Evolutionary conservation across 2,113 vertebrate species (phyloP).

Genomic region (Dipodomys ordii): DNA sequence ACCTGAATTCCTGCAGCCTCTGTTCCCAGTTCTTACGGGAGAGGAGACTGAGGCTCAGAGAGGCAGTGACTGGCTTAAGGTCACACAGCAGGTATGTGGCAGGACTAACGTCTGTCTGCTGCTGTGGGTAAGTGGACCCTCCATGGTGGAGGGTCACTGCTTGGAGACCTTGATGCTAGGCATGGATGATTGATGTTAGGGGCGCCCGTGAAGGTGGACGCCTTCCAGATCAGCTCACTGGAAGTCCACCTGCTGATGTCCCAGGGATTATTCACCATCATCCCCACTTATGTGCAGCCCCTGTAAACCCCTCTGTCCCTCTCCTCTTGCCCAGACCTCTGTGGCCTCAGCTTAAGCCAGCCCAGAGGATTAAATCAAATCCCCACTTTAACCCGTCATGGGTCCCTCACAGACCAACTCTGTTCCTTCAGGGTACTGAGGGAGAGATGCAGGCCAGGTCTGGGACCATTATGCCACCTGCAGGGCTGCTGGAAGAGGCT

Average conservation of each 20-base stretch:
- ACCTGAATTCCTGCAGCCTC: neutral
- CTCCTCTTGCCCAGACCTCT: conserved; percentile 30
- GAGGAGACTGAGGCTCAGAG: conserved; percentile 11
- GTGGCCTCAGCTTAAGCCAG: conserved; percentile 64
- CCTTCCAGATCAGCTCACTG: neutral
- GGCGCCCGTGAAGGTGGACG: neutral
- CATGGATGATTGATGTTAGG: neutral
- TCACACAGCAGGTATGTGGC: neutral
- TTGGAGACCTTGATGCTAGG: neutral
- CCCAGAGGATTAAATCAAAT: conserved; percentile 76
- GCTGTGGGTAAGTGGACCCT: neutral
- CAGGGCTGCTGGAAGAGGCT: neutral
- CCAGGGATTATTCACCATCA: neutral
- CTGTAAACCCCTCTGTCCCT: neutral
- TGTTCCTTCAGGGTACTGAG: neutral
- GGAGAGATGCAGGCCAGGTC: neutral
- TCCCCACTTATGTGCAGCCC: neutral
- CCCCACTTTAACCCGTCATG: conserved; percentile 55
- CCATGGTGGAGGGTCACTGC: neutral
- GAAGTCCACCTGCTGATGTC: neutral
- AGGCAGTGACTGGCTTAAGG: conserved; percentile 14
- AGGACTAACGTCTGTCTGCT: neutral
- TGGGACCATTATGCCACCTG: too few relatives aligned
- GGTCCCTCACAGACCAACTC: neutral
- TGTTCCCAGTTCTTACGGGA: neutral